A percentile compares a stretch with the other conserved stretches of the same genome.
These are phyloP conservation scores for Penelope pileata DNA, from an alignment of 2,113 vertebrate species.

Conservation along the genomic window DNA sequence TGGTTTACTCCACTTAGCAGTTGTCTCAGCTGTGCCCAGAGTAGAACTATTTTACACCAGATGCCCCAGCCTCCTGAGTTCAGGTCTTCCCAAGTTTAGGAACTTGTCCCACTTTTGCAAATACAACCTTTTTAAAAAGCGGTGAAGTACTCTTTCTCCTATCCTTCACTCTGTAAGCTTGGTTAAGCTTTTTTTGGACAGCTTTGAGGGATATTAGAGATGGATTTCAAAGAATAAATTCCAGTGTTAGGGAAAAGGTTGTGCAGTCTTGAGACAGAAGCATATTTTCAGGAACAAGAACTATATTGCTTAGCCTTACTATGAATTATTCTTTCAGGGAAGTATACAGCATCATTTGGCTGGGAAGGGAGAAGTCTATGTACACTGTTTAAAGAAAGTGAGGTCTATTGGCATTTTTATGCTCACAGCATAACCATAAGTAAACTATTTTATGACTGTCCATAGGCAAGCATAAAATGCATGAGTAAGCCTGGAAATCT, in stretches of 20 bases:
- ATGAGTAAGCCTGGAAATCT: conserved; percentile 2
- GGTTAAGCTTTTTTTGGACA: background rate
- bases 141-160: background rate
- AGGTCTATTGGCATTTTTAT: background rate
- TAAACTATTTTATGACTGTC: background rate
- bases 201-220: background rate
- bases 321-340: background rate
- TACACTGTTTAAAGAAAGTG: background rate
- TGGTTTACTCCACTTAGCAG: background rate
- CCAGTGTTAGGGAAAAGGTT: background rate
- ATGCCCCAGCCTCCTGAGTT: background rate
- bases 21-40: background rate
- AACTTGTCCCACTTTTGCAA: background rate
- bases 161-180: background rate
- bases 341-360: background rate
- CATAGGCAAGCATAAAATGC: background rate
- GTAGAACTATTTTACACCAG: background rate
- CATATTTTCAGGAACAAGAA: background rate
- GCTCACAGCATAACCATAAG: background rate
- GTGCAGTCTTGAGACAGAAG: background rate
- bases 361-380: background rate
- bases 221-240: background rate
- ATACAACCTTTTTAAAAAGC: background rate
- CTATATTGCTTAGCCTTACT: background rate
- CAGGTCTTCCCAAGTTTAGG: background rate